Percentiles rank a stretch among this genome's conserved stretches.
These are phyloP conservation scores for Sphaerophoria rueppellii DNA, from an alignment of 2,888 invertebrate genomes.

Conservation along the genomic window DNA sequence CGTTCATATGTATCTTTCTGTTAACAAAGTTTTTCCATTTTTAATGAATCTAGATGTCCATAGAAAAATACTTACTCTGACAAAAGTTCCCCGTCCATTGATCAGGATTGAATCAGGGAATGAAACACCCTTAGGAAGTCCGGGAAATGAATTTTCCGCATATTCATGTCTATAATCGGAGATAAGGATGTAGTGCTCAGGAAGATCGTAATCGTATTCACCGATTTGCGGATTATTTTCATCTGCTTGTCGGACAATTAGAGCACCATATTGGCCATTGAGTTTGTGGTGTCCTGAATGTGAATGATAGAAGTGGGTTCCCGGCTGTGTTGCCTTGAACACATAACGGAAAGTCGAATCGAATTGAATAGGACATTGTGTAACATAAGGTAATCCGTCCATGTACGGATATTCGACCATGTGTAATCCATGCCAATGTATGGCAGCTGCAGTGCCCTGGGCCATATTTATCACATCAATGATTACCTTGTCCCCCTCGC, in stretches of 20 bases:
- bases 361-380: constrained; percentile 91
- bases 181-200: constrained; percentile 87
- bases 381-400: constrained; percentile 92
- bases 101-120: constrained; percentile 77
- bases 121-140: constrained; percentile 75
- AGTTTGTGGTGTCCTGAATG: constrained; percentile 87
- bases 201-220: constrained; percentile 88
- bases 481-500: constrained; percentile 89
- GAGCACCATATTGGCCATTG: constrained; percentile 90
- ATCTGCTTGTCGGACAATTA: constrained; percentile 87
- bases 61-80: constrained; percentile 62
- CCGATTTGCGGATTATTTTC: constrained; percentile 84
- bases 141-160: constrained; percentile 79
- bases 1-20: constrained; percentile 38
- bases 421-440: constrained; percentile 95
- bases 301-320: constrained; percentile 90
- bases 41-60: neutral
- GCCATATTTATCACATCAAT: constrained; percentile 91
- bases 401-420: constrained; percentile 89
- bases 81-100: constrained; percentile 78
- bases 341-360: constrained; percentile 87
- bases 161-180: constrained; percentile 90
- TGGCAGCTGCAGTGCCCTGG: constrained; percentile 88
- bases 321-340: constrained; percentile 87
- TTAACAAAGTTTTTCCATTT: neutral